Evolutionary conservation across 1,140 invertebrate genomes (phyloP).

Genomic region (Pararge aegeria): DNA sequence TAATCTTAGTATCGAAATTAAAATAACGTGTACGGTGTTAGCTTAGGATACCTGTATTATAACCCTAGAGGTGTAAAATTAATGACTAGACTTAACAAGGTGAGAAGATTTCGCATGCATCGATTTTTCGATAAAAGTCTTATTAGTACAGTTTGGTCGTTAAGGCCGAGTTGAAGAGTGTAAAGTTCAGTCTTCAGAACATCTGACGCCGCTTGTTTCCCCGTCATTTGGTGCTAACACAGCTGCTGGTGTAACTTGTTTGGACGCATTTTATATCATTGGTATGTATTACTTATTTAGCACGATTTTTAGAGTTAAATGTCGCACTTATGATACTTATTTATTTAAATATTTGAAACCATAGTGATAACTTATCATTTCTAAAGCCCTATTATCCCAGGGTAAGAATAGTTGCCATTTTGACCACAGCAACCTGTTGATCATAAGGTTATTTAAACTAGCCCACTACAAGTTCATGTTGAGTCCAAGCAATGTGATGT

Average conservation of each 20-base stretch:
- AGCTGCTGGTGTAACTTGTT: not conserved
- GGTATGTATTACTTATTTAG: too few species aligned
- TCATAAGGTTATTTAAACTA: too few species aligned
- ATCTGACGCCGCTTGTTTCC: not conserved
- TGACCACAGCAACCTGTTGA: too few species aligned
- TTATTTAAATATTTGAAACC: too few species aligned
- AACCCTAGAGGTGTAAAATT: slow-evolving; percentile 7
- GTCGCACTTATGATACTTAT: too few species aligned
- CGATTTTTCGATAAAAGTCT: slow-evolving; percentile 28
- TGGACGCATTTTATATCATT: too few species aligned
- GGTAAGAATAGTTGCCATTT: too few species aligned
- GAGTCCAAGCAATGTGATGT: too few species aligned
- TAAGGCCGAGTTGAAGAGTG: slow-evolving; percentile 9
- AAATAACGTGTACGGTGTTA: not conserved
- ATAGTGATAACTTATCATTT: too few species aligned
- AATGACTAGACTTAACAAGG: not conserved
- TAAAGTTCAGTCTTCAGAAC: slow-evolving; percentile 8
- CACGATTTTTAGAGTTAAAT: too few species aligned
- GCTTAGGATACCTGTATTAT: not conserved
- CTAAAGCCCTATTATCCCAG: too few species aligned
- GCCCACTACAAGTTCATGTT: too few species aligned
- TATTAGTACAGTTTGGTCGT: slow-evolving; percentile 15
- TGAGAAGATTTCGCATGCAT: slow-evolving; percentile 21
- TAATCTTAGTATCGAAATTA: slow-evolving; percentile 9
- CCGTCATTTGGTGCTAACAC: not conserved